Base-by-base conservation (phyloP, 1,140 invertebrate genomes). In the Octopus bimaculoides region DNA sequence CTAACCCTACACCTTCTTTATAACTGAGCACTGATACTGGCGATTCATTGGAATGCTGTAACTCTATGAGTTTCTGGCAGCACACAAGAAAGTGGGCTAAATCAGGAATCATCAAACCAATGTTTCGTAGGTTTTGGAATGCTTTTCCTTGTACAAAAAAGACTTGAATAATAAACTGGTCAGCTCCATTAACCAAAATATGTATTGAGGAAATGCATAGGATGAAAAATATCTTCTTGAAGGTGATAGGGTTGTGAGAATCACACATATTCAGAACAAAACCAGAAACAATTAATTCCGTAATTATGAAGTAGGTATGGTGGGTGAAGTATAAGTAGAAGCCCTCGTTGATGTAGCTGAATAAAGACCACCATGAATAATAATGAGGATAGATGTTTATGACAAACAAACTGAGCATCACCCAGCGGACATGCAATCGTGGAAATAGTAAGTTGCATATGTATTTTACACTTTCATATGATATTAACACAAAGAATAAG, bases 321-420 rank as follows among this genome's bases (percentile, higher is more conserved):
- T 93, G 91, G 77, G 86, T 86, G 86, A 89, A 91, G 76, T 90
- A 90, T 0, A 82, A 80, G 88, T 95, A 95, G 85, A 94, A 95
- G 78, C 95, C 94, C 83, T 96, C 95, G 85, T 96, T 96, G 92
- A 94, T 95, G 85, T 95, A 96, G 89, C 95, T 95, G 79, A 95
- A 93, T 83, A 94, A 94, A 26, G 92, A 92, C 95, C 95, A 96
- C 94, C 94, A 95, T 4, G 94, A 93, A 86, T 95, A 96, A 86
- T 95, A 95, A 86, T 96, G 94, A 1, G 95, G 94, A 87, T 95
- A 95, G 78, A 95, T 89, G 52, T 94, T 93, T 14, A 93, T 91
- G 5, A 92, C 83, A 84, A 95, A 95, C 4, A 95, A 90, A 12
- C 93, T 83, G 41, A 94, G 88, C 94, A 95, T 95, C n/a, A 91